phyloP scores from a whole-genome alignment of 2,888 invertebrate species.

The Pristionchus japonicus region DNA sequence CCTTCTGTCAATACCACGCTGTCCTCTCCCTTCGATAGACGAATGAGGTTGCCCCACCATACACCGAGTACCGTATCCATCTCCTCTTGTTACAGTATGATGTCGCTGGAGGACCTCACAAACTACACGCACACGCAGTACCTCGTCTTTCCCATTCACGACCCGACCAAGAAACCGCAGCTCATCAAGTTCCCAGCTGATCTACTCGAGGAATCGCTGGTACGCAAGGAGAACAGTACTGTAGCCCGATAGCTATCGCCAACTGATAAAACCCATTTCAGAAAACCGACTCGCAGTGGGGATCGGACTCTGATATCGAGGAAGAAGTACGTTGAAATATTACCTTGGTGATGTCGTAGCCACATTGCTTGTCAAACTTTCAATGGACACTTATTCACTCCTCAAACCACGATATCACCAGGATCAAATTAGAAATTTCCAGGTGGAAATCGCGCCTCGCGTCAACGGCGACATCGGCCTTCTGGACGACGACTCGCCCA shows the following conservation, averaged over 20 bases:
- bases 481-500: slow-evolving; percentile 54
- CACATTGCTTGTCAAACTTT: not conserved
- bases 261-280: not conserved
- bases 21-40: slow-evolving; percentile 53
- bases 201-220: slow-evolving; percentile 53
- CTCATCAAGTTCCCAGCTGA: slow-evolving; percentile 66
- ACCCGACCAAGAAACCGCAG: slow-evolving; percentile 60
- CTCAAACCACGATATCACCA: no score
- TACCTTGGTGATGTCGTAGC: not conserved
- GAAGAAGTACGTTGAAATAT: slow-evolving; percentile 53
- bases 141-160: slow-evolving; percentile 63
- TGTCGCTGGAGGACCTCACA: slow-evolving; percentile 60
- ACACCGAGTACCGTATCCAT: not conserved
- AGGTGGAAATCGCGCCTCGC: slow-evolving; percentile 55
- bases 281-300: slow-evolving; percentile 62
- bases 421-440: not conserved
- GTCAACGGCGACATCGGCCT: slow-evolving; percentile 57
- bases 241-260: not conserved
- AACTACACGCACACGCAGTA: slow-evolving; percentile 66
- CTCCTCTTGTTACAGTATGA: slow-evolving; percentile 52
- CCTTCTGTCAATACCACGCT: slow-evolving; percentile 50
- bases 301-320: slow-evolving; percentile 67
- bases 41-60: slow-evolving; percentile 49
- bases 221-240: not conserved
- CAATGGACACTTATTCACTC: not conserved